phyloP scores from a whole-genome alignment of 2,113 vertebrate genomes.

The Glaucidium brasilianum region DNA sequence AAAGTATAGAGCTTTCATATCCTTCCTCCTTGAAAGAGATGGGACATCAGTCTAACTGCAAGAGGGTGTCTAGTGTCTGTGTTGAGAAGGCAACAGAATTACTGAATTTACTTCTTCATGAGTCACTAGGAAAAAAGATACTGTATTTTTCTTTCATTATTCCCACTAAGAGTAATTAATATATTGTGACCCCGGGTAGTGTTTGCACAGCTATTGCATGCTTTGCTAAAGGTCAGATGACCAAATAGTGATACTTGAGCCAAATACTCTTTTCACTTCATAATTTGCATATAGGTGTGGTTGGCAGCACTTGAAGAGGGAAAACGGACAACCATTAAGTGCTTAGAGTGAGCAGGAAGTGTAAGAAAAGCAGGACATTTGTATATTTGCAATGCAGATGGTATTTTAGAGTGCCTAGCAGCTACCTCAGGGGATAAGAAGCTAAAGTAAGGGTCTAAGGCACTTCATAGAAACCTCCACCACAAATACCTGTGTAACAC shows the following conservation, averaged over 20 bases:
- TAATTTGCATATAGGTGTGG: not conserved
- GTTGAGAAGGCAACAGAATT: not conserved
- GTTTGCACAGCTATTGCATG: not conserved
- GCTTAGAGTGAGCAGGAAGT: not conserved
- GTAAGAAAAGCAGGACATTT: not conserved
- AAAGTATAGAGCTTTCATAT: not conserved
- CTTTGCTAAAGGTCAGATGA: not conserved
- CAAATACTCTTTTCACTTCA: not conserved
- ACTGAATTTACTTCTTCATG: not conserved
- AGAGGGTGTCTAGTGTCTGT: not conserved
- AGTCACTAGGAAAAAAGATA: not conserved
- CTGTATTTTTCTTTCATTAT: not conserved
- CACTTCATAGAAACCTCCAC: not conserved
- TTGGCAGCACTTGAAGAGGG: not conserved
- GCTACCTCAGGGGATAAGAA: not conserved
- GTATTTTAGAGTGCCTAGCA: not conserved
- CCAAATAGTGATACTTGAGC: not conserved
- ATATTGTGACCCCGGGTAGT: not conserved
- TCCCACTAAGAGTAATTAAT: slow-evolving; percentile 1
- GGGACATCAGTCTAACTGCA: not conserved
- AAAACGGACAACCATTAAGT: not conserved
- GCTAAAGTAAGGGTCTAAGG: not conserved
- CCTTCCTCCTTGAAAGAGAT: not conserved
- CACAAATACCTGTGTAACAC: not conserved
- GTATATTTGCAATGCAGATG: not conserved